Conservation (phyloP, 2,113 vertebrate species). For the Nyctereutes procyonoides region DNA sequence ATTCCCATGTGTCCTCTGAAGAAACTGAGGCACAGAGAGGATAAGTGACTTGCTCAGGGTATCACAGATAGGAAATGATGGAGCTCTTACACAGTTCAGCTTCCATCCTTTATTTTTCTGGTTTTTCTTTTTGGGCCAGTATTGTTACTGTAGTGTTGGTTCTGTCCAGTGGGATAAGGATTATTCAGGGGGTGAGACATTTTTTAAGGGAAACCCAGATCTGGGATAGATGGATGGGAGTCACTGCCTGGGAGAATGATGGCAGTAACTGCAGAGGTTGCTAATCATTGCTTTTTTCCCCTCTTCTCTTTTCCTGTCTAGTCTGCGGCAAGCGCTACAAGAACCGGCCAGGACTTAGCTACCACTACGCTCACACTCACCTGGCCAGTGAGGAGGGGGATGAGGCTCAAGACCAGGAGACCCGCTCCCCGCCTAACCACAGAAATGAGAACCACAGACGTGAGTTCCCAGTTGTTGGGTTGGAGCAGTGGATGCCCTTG, state of each 20-base stretch:
- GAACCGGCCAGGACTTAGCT: conserved; percentile 97
- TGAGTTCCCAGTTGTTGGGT: conserved; percentile 84
- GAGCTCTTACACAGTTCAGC: no score
- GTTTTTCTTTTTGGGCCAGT: not conserved
- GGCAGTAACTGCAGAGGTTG: not conserved
- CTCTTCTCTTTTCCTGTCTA: conserved; percentile 80
- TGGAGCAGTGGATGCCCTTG: not conserved
- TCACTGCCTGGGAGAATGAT: not conserved
- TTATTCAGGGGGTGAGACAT: not conserved
- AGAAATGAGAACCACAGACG: conserved; percentile 95
- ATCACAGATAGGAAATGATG: not conserved
- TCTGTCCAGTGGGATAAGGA: not conserved
- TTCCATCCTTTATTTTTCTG: not conserved
- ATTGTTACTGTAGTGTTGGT: not conserved
- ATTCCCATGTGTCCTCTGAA: not conserved
- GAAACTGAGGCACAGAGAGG: not conserved
- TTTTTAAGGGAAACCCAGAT: not conserved
- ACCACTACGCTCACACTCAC: conserved; percentile 97
- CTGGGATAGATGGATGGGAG: not conserved
- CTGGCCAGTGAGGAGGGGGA: conserved; percentile 93
- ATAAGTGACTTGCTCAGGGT: not conserved
- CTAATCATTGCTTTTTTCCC: conserved; percentile 69
- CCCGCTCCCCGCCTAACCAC: conserved; percentile 89
- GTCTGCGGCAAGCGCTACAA: conserved; percentile 98
- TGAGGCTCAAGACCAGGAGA: conserved; percentile 92